Conservation (phyloP, 2,113 vertebrate species). For the Puffinus mauretanicus region DNA sequence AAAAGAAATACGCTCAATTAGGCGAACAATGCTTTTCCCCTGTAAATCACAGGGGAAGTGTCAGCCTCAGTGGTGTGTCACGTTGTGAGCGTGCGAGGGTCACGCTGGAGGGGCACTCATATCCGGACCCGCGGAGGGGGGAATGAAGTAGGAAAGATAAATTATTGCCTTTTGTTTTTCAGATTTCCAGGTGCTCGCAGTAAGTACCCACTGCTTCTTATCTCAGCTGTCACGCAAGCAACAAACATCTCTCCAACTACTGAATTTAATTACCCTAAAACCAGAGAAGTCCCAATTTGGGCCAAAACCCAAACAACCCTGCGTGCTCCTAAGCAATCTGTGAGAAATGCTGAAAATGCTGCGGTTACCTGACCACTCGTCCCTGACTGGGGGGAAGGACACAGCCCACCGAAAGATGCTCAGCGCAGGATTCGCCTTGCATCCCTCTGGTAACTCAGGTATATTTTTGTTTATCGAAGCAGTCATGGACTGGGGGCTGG, state of each 20-base stretch:
- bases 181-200: neutral
- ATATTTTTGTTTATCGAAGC: neutral
- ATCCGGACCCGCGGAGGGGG: neutral
- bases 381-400: neutral
- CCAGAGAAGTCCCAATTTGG: neutral
- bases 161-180: constrained; percentile 38
- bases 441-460: neutral
- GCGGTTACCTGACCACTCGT: neutral
- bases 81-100: neutral
- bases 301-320: neutral
- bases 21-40: neutral
- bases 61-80: neutral
- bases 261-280: neutral
- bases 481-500: rapidly evolving
- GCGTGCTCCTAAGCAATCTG: rapidly evolving
- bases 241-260: neutral
- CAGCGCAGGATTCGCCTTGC: neutral
- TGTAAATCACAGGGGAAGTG: constrained; percentile 20
- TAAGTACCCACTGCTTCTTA: neutral
- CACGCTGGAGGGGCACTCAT: neutral
- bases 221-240: neutral
- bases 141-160: constrained; percentile 13
- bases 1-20: neutral
- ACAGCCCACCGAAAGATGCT: neutral
- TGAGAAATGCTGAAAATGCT: neutral